Base-by-base conservation (phyloP, 2,797 vertebrate genomes). In the Poliocrania exsul region DNA sequence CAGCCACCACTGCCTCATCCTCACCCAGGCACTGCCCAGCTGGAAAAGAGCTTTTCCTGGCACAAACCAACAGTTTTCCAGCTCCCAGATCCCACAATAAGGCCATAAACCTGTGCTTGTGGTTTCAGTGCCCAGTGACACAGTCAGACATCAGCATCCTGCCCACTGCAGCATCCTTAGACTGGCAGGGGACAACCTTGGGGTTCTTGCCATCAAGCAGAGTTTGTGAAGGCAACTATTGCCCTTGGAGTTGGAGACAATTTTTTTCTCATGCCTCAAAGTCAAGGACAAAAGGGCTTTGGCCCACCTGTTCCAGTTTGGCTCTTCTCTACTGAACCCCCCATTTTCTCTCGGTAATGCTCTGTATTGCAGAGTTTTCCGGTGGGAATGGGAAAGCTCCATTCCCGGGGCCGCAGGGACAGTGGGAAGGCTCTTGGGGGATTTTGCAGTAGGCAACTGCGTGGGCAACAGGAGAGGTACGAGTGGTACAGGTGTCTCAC, bases 351-450 rank as follows among this genome's bases (percentile, higher is more conserved):
- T 54, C 24, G n/a, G 0, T 2, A 9, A 6, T 2, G 31, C 57
- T 87, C 82, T 19, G 12, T 10, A 12, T 3, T 31, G 56, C 79
- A 29, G 72, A 25, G 47, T 28, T 80, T 46, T 20, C 61, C 65
- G 3, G 12, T 0, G 7, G 84, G 69, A 57, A 47, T 3, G 50
- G 73, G 40, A 28, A 28, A 33, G 8, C 60, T 56, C 62, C 12
- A 0, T 10, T 37, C 72, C 71, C 1, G 0, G 54, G 28, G 54
- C 0, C 9, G 56, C 24, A 29, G 75, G 86, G 69, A 13, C 46
- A 26, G 29, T 0, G 0, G 77, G 84, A n/a, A 37, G 37, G 18
- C 4, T 53, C 2, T 13, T 0, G 3, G 49, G 49, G 10, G 11
- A 4, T 29, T 62, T 21, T 49, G 78, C 75, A 37, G 37, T 5